phyloP scores from a whole-genome alignment of 2,113 vertebrate genomes.

The Triplophysa tibetana region DNA sequence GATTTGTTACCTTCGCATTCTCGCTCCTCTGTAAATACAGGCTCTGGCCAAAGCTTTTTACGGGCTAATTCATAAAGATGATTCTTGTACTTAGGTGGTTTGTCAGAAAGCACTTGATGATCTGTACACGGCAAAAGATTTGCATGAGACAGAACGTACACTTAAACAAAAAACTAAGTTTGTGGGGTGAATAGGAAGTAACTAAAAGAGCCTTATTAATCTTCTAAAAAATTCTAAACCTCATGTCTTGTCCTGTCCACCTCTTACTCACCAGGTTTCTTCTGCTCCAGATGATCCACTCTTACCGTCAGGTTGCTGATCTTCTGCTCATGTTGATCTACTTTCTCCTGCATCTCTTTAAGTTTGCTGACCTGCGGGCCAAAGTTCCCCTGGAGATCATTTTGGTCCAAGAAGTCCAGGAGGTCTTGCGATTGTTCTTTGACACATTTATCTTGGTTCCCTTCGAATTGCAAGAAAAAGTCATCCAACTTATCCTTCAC shows the following conservation, averaged over 20 bases:
- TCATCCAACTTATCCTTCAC: slow-evolving; percentile 60
- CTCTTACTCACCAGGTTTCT: slow-evolving; percentile 47
- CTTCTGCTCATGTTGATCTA: slow-evolving; percentile 53
- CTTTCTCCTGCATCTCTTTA: slow-evolving; percentile 46
- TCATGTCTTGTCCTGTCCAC: too few relatives aligned
- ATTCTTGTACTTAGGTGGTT: slow-evolving; percentile 53
- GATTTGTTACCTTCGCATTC: slow-evolving; percentile 49
- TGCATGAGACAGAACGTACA: not conserved
- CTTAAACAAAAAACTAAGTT: not conserved
- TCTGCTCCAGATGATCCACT: slow-evolving; percentile 53
- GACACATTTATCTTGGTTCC: slow-evolving; percentile 20
- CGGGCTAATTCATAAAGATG: slow-evolving; percentile 52
- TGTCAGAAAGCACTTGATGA: slow-evolving; percentile 40
- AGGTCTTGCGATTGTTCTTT: slow-evolving; percentile 50
- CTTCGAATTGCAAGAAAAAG: slow-evolving; percentile 42
- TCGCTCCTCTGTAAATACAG: slow-evolving; percentile 46
- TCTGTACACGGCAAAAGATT: slow-evolving; percentile 41
- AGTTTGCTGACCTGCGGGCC: slow-evolving; percentile 52
- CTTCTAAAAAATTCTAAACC: too few relatives aligned
- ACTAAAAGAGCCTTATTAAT: too few relatives aligned
- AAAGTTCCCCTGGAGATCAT: slow-evolving; percentile 59
- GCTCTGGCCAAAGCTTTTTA: slow-evolving; percentile 45
- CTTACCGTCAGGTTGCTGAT: slow-evolving; percentile 42
- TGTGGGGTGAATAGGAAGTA: too few relatives aligned
- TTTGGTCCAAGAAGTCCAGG: slow-evolving; percentile 57